Conservation (phyloP, 1,140 invertebrate genomes). For the Oscheius sp. region DNA sequence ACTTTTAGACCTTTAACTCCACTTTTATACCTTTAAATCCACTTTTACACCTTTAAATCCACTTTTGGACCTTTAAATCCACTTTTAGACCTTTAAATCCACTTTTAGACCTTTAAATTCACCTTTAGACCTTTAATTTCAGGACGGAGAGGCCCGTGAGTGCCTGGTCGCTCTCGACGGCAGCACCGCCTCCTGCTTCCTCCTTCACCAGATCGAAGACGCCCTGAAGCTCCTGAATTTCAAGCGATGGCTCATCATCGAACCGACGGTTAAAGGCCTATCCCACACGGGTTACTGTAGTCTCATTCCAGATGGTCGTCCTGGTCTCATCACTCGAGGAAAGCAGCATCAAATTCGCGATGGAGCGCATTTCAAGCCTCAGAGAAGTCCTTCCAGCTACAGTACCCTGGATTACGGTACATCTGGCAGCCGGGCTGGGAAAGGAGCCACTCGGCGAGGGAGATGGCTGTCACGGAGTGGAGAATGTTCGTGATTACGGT, state of each 20-base stretch:
- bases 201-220: slow-evolving; percentile 27
- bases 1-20: too few species aligned
- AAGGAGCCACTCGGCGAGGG: neutral
- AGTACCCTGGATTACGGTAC: neutral
- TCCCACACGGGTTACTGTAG: neutral
- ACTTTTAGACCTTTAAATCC: too few species aligned
- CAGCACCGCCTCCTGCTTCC: neutral
- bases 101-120: neutral
- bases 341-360: neutral
- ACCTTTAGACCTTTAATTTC: neutral
- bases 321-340: slow-evolving; percentile 5
- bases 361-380: neutral
- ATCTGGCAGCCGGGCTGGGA: slow-evolving; percentile 16
- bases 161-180: slow-evolving; percentile 25
- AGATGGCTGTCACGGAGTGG: too few species aligned
- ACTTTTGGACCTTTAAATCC: too few species aligned
- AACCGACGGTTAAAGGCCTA: neutral
- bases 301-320: slow-evolving; percentile 1
- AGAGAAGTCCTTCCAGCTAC: neutral
- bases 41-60: too few species aligned
- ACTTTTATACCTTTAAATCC: too few species aligned
- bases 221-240: slow-evolving; percentile 20
- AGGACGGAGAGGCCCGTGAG: slow-evolving; percentile 14
- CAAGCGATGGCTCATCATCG: slow-evolving; percentile 14
- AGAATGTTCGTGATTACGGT: too few species aligned